These are phyloP conservation scores for Drosophila repletoides DNA, from an alignment of 1,140 invertebrate species.

Conservation along the genomic window DNA sequence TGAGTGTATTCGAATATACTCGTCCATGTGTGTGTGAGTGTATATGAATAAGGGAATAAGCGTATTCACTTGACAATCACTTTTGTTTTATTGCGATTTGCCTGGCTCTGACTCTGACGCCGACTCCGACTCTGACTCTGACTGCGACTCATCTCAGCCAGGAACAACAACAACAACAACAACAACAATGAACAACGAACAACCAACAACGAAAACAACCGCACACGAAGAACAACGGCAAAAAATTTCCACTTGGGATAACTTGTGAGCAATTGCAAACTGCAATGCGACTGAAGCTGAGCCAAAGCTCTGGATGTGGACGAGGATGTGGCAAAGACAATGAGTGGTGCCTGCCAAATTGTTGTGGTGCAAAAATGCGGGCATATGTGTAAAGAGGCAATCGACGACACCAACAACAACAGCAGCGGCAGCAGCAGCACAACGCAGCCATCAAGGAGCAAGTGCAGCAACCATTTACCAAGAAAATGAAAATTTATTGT, in stretches of 20 bases:
- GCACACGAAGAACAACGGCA: slow-evolving; percentile 52
- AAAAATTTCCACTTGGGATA: slow-evolving; percentile 79
- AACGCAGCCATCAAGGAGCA: slow-evolving; percentile 14
- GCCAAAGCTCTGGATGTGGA: slow-evolving; percentile 14
- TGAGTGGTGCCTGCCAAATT: slow-evolving; percentile 77
- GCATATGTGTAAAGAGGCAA: slow-evolving; percentile 72
- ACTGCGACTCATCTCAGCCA: too few species aligned
- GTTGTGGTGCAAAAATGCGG: slow-evolving; percentile 80
- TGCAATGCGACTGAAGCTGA: slow-evolving; percentile 55
- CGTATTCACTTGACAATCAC: slow-evolving; percentile 79
- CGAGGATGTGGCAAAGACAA: slow-evolving; percentile 56
- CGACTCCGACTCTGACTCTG: background rate
- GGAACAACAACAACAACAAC: slow-evolving; percentile 28
- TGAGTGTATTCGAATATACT: background rate
- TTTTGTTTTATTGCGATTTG: slow-evolving; percentile 78
- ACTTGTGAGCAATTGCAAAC: slow-evolving; percentile 78
- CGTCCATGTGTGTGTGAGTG: background rate
- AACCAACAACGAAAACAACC: slow-evolving; percentile 23
- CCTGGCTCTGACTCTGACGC: slow-evolving; percentile 45
- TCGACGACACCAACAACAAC: slow-evolving; percentile 51
- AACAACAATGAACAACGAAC: too few species aligned
- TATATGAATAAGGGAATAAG: slow-evolving; percentile 51
- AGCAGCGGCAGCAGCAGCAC: slow-evolving; percentile 23
- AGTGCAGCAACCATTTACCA: slow-evolving; percentile 63
- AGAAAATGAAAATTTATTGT: slow-evolving; percentile 82